phyloP scores from a whole-genome alignment of 2,888 invertebrate genomes.

The Polia nebulosa region DNA sequence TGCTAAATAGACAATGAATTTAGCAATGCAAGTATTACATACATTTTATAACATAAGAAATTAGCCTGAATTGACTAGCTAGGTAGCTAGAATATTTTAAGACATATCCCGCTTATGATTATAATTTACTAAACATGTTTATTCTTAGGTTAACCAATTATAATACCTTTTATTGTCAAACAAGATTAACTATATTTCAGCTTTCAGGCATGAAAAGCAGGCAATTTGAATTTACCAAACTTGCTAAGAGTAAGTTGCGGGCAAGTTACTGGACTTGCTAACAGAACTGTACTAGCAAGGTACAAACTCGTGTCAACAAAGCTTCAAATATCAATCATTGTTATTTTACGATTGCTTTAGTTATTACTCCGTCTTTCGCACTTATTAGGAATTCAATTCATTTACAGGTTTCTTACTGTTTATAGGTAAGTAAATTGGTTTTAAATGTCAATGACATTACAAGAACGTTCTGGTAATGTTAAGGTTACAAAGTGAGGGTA shows the following conservation, averaged over 20 bases:
- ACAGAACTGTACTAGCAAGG: not conserved
- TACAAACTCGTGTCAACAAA: slow-evolving; percentile 8
- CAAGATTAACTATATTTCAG: not conserved
- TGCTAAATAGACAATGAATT: no score
- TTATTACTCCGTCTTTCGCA: no score
- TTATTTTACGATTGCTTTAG: slow-evolving; percentile 22
- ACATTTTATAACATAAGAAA: no score
- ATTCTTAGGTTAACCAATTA: no score
- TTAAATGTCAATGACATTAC: slow-evolving; percentile 16
- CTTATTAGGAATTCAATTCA: slow-evolving; percentile 13
- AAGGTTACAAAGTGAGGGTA: slow-evolving; percentile 6
- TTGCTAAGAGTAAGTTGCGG: not conserved
- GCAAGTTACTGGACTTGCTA: not conserved
- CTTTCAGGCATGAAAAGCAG: not conserved
- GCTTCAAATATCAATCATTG: slow-evolving; percentile 17
- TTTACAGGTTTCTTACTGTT: slow-evolving; percentile 29
- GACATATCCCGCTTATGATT: no score
- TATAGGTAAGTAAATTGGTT: slow-evolving; percentile 15
- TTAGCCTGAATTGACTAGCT: no score
- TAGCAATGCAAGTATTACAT: no score
- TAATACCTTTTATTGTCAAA: not conserved
- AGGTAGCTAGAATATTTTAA: no score
- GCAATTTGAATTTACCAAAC: not conserved
- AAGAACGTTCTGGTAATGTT: not conserved
- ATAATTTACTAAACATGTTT: no score